Percentiles rank a stretch among this genome's conserved stretches.
These are phyloP conservation scores for Distichodus sexfasciatus DNA, from an alignment of 2,797 vertebrate genomes.

Conservation along the genomic window DNA sequence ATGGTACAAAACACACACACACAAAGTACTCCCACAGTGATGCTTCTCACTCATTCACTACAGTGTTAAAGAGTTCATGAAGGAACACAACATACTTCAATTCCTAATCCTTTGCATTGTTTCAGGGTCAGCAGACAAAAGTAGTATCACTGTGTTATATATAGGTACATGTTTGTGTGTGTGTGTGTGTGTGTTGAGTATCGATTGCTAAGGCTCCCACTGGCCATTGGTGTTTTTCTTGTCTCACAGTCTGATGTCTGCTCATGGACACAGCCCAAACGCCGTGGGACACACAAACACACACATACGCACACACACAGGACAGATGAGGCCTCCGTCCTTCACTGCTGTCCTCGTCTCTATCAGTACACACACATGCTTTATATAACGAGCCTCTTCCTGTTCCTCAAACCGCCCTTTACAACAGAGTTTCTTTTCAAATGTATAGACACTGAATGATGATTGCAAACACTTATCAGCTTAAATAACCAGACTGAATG, in stretches of 20 bases:
- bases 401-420: slow-evolving; percentile 28
- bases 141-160: no score
- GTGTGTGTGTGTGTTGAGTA: slow-evolving; percentile 51
- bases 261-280: slow-evolving; percentile 22
- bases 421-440: slow-evolving; percentile 23
- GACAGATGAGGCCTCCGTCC: slow-evolving; percentile 33
- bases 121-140: neutral
- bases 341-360: slow-evolving; percentile 22
- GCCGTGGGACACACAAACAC: no score
- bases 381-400: slow-evolving; percentile 55
- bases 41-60: no score
- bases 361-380: slow-evolving; percentile 48
- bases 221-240: no score
- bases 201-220: no score
- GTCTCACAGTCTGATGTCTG: slow-evolving; percentile 29
- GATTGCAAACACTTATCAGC: no score
- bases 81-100: slow-evolving; percentile 5
- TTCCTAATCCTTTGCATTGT: slow-evolving; percentile 4
- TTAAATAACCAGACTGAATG: no score
- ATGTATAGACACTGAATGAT: no score
- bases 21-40: no score
- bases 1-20: no score
- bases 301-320: neutral
- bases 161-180: slow-evolving; percentile 1
- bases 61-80: neutral